Evolutionary conservation across 2,113 vertebrate species (phyloP).

Genomic region (Cryptomyrus ogoouensis): DNA sequence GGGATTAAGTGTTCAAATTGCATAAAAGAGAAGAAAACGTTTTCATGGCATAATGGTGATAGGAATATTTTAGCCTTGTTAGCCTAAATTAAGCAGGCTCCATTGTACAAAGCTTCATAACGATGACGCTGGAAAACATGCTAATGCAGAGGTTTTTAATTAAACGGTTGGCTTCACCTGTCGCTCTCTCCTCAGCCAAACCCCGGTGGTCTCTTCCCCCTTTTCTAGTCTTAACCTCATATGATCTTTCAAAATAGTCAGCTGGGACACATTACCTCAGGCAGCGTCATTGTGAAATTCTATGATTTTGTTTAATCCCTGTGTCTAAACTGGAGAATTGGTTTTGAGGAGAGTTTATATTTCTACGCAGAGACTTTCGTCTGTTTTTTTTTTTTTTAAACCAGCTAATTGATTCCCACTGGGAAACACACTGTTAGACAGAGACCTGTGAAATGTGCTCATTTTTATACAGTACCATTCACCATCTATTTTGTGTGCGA

Average conservation of each 20-base stretch:
- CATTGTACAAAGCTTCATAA: neutral
- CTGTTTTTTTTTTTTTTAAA: neutral
- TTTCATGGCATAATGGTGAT: neutral
- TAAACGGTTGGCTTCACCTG: neutral
- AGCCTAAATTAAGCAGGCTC: neutral
- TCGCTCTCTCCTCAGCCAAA: neutral
- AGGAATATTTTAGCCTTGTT: neutral
- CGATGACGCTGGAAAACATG: neutral
- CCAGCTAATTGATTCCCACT: conserved; percentile 3
- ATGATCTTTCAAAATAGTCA: neutral
- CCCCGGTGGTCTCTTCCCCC: neutral
- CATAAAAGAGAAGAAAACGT: neutral
- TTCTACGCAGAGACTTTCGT: neutral
- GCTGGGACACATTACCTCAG: neutral
- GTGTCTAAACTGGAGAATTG: neutral
- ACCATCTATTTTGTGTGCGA: neutral
- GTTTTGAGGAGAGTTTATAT: neutral
- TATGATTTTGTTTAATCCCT: neutral
- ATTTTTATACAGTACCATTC: neutral
- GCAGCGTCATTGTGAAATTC: neutral
- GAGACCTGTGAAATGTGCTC: neutral
- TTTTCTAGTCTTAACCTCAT: neutral
- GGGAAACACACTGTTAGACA: neutral
- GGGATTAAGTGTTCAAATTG: neutral
- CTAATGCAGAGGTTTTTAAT: neutral